Conservation (phyloP, 2,797 vertebrate species). For the Hemibagrus guttatus region DNA sequence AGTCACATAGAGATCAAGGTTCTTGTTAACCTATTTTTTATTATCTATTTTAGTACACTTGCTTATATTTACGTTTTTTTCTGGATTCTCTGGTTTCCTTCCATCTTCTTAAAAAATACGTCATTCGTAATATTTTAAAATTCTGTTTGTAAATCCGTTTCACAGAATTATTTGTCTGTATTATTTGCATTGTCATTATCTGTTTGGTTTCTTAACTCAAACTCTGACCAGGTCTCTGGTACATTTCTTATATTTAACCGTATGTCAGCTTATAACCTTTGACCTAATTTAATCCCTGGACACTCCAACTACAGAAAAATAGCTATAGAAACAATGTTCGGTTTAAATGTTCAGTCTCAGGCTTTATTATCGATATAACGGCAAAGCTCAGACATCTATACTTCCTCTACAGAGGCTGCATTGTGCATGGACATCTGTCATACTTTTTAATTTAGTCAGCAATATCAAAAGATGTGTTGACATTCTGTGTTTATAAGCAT, state of each 20-base stretch:
- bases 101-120: too few relatives aligned
- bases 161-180: not conserved
- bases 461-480: conserved; percentile 7
- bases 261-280: not conserved
- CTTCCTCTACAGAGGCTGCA: not conserved
- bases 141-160: not conserved
- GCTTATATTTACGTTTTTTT: too few relatives aligned
- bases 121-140: not conserved
- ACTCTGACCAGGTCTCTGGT: not conserved
- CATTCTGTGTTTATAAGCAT: not conserved
- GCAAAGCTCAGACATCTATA: not conserved
- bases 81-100: too few relatives aligned
- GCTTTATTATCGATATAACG: not conserved
- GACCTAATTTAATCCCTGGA: conserved; percentile 20
- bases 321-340: not conserved
- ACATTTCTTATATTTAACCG: not conserved
- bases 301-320: conserved; percentile 46
- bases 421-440: not conserved
- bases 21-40: not conserved
- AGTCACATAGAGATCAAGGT: not conserved
- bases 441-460: not conserved
- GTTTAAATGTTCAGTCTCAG: not conserved
- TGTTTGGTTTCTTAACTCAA: not conserved
- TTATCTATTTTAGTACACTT: too few relatives aligned
- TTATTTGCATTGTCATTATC: not conserved